Base-by-base conservation (phyloP, 2,888 invertebrate genomes). In the Spicauda simplicius region DNA sequence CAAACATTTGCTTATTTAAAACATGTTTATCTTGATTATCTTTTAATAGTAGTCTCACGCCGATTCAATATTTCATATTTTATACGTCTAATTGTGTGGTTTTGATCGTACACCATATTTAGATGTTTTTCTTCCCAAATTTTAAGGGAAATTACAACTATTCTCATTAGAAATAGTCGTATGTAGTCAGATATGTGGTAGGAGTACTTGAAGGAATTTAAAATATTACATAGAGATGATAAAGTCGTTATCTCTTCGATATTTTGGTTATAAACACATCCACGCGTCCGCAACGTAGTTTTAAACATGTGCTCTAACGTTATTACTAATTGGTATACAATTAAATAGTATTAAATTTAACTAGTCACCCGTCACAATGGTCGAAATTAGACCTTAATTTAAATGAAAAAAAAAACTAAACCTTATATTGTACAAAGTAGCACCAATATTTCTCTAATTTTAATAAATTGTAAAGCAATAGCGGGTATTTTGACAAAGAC, bases 1-100 rank as follows among this genome's bases (percentile, higher is more conserved):
- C 50, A 50, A 6, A 50, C 50, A 50, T 50, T 50, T 18, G 50
- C 50, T 50, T 50, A 50, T 50, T 50, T 50, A 50, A 18, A 50
- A 50, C 50, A 18, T 50, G 50, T 50, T 18, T 50, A 50, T 50
- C 14, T 50, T 50, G 18, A 50, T 50, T 45, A 45, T n/a, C 12
- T 45, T 45, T 45, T 45, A 45, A 45, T 45, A 45, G n/a, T 45
- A 45, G n/a, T 45, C 45, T 45, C 45, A 45, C 45, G 45, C 45
- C 45, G 5, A 45, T 45, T 45, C 45, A 45, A 45, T 45, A 45
- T 45, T 45, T 14, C 7, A 45, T 45, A 45, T 45, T n/a, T 45
- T 45, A n/a, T 14, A 7, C 14, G 45, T 45, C n/a, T n/a, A 41
- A 41, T 41, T 41, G 10, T 14, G 14, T 14, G 41, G 41, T 41